Evolutionary conservation across 2,797 vertebrate genomes (phyloP), one percentile per base, ranked within the genome.

Genomic region (Gambelia wislizenii): DNA sequence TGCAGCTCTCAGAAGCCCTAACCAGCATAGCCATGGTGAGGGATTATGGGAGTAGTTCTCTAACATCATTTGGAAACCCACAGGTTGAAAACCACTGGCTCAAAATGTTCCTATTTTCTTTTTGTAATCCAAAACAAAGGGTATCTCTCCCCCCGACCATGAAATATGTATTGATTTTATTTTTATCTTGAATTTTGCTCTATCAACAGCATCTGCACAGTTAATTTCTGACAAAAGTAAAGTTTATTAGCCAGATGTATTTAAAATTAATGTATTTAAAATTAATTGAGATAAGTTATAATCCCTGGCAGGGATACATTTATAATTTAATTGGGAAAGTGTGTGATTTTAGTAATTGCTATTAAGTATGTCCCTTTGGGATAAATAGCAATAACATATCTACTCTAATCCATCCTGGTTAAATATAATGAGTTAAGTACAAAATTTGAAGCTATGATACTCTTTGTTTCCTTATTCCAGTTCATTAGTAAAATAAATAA

Each of bases 231-330:
- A 93, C 92, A 90, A 87, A 91, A 94, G 94, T 92, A 70, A 1
- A n/a, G 85, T 90, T 90, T 3, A 81, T 94, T 84, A 90, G 86
- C 90, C 75, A 92, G 91, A 25, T 92, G n/a, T 81, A 89, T 80
- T 92, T 92, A 49, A 93, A 95, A 85, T 95, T 78, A 94, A 94
- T 92, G n/a, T n/a, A n/a, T 80, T 92, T 92, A 49, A 93, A 95
- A 85, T 95, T 78, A 94, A 94, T 92, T 84, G 61, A 94, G 90
- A 87, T 89, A 92, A 77, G 69, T 94, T 94, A 93, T 82, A 96
- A 95, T 80, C 75, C 90, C 90, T 91, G 59, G 93, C 72, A 87
- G 77, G 39, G 86, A 87, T 94, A 89, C 59, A 89, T 93, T 89
- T 84, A 91, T 88, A 92, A 96, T n/a, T 91, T 94, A 94, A 94